Base-by-base conservation (phyloP, 2,113 vertebrate species). In the Noctilio leporinus region DNA sequence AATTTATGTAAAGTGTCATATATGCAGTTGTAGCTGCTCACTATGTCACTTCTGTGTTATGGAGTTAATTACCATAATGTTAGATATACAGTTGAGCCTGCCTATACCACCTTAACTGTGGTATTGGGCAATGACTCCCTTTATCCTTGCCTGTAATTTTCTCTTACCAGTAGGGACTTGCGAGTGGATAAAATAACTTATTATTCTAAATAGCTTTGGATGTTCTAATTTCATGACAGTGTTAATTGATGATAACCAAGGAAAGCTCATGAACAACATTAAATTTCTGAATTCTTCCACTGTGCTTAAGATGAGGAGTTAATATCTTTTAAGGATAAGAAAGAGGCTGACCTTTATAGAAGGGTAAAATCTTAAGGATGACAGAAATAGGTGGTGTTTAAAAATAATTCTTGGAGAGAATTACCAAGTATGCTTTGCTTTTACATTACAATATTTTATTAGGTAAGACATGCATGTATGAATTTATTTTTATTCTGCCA, bases 301-400 rank as follows among this genome's bases (percentile, higher is more conserved):
- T 57, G 38, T 86, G 24, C 38, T 73, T 75, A 93, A 88, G 86
- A 91, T 91, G 22, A 35, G 86, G 73, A 65, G 70, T 95, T 93
- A 93, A 89, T 91, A 93, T 81, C 89, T 81, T 89, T 89, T 96
- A 91, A 93, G 57, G 80, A 28, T 51, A 81, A 78, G 20, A 67
- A 75, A 86, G 69, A 85, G 77, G 11, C 20, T 70, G n/a, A 53
- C 10, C 91, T 85, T 94, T 65, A 76, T 76, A 62, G 96, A 78
- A 49, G 26, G 2, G 16, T 80, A 20, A 45, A 59, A n/a, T 59
- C 51, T 64, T 65, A n/a, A 86, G 30, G 30, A 43, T 76, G 38
- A 38, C 20, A 83, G 47, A 80, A 81, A 80, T 80, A 30, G 20
- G 15, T 78, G 70, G 65, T 55, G 35, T 51, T 73, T 89, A 59